Evolutionary conservation across 2,888 invertebrate species (phyloP), one percentile per base, ranked within the genome.

Genomic region (Dasysyrphus albostriatus): DNA sequence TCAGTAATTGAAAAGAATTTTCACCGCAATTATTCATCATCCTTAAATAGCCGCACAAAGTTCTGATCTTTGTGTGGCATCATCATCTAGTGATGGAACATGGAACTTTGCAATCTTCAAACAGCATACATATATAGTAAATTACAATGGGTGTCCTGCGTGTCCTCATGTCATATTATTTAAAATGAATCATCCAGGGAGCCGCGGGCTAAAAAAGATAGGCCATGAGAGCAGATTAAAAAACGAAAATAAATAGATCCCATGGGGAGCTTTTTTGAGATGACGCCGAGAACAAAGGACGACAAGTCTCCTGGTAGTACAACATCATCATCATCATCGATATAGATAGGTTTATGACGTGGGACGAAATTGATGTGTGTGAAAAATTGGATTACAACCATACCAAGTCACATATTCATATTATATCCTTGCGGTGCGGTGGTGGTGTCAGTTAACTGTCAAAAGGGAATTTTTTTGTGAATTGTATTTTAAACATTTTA

Each of bases 381-480:
- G 80, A 70, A 79, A 83, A 87, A 87, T 87, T 83, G 83, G 75
- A 87, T 87, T 87, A 87, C 78, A 79, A 74, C 58, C 65, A 70
- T 78, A 72, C 19, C 78, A 61, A 83, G 83, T 78, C 83, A 83
- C 70, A 77, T 69, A 82, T 77, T 5, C 9, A 3, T 69, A 14
- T n/a, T 1, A 34, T 37, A 87, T 83, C 87, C 87, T 70, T 78
- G 69, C 39, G n/a, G n/a, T n/a, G n/a, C n/a, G n/a, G n/a, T n/a
- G n/a, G n/a, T 24, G 82, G 72, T 87, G 87, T 87, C 87, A 87
- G 87, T 87, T 87, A 83, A 83, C 87, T 87, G 87, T 83, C 87
- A 87, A 83, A 85, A 84, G 61, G 34, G 77, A 77, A 69, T 69
- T n/a, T 76, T 44, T 49, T 56, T 14, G 12, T 37, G 34, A n/a